Evolutionary conservation across 2,113 vertebrate species (phyloP), one percentile per base, ranked within the genome.

Genomic region (Tauraco erythrolophus): DNA sequence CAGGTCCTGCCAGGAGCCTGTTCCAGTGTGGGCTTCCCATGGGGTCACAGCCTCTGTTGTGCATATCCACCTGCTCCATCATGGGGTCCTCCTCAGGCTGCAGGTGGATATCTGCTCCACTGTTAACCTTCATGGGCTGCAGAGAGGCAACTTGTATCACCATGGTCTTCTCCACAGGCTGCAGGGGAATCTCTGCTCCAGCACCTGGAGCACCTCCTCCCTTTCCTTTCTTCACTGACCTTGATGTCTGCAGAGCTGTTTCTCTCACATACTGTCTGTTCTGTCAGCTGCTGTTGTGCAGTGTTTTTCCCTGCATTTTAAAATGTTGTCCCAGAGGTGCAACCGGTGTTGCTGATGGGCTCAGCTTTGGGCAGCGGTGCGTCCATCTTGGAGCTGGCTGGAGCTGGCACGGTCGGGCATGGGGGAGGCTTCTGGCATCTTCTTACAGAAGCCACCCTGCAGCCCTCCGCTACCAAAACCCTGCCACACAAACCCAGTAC

Each of bases 341-440:
- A 7, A 5, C 19, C 21, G 7, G 6, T 0, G 1, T 45, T 2
- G 0, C 46, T 57, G 19, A 5, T 69, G 14, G 37, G 24, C 39
- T 91, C 9, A 5, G 41, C n/a, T 19, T 82, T 82, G 65, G 15
- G 21, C 46, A 70, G 21, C 1, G 2, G 24, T 2, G 1, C 22
- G 8, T 57, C 31, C 2, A 0, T 61, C 10, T 24, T 82, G 41
- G 56, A 79, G 43, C 33, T 0, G 0, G 23, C 69, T 88, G 43
- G 46, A 5, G 9, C 7, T 43, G 51, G 15, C 22, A 41, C 25
- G 77, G 1, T 27, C 1, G 0, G 33, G 64, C 8, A 7, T 6
- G 4, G 22, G 17, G 23, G 27, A 8, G 54, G 25, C 19, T 91
- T 61, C 51, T 70, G 4, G 31, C 9, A 35, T 4, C 43, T 79